Percentiles rank a stretch among this genome's conserved stretches.
phyloP scores from a whole-genome alignment of 2,113 vertebrate genomes.

The Boleophthalmus pectinirostris region DNA sequence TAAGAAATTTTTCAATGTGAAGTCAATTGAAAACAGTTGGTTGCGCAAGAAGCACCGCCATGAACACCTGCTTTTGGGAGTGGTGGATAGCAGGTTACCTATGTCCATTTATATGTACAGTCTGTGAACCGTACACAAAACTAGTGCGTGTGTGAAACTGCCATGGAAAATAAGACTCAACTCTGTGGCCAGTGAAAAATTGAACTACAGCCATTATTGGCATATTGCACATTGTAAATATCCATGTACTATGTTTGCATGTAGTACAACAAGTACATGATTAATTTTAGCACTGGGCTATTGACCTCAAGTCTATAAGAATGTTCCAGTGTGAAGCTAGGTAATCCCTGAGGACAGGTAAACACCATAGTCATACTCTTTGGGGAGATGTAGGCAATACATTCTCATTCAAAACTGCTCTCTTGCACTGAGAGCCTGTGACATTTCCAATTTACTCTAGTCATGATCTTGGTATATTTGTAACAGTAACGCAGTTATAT shows the following conservation, averaged over 20 bases:
- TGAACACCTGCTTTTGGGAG: too few relatives aligned
- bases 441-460: neutral
- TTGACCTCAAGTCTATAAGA: neutral
- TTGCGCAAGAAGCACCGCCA: too few relatives aligned
- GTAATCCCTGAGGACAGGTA: neutral
- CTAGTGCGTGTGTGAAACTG: neutral
- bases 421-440: slow-evolving; percentile 9
- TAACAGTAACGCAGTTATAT: neutral
- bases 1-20: too few relatives aligned
- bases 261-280: neutral
- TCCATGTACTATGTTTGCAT: neutral
- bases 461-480: neutral
- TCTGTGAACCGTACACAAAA: neutral
- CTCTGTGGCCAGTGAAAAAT: neutral
- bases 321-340: neutral
- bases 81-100: too few relatives aligned
- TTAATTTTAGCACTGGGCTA: neutral
- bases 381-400: neutral
- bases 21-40: too few relatives aligned
- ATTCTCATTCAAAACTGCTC: neutral
- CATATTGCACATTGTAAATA: neutral
- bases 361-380: neutral
- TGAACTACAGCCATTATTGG: neutral
- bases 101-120: too few relatives aligned
- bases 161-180: neutral